phyloP scores from a whole-genome alignment of 2,797 vertebrate genomes.

The Synanceia verrucosa region DNA sequence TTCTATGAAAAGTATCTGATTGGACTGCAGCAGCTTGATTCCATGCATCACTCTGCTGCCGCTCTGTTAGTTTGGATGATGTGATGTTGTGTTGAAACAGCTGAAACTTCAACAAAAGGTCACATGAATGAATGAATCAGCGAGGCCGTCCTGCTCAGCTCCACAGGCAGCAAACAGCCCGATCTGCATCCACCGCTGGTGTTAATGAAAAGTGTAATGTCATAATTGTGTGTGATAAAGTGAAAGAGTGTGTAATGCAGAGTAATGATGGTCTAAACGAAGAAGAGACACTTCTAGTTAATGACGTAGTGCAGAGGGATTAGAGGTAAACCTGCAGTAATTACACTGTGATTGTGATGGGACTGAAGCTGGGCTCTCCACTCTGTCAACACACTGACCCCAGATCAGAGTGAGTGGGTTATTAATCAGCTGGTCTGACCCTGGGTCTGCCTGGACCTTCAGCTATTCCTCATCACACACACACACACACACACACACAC shows the following conservation, averaged over 20 bases:
- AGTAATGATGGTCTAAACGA: constrained; percentile 64
- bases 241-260: constrained; percentile 50
- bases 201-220: constrained; percentile 69
- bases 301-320: constrained; percentile 61
- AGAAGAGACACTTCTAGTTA: constrained; percentile 62
- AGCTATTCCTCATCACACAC: constrained; percentile 54
- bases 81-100: too few species aligned
- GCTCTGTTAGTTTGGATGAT: neutral
- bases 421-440: constrained; percentile 67
- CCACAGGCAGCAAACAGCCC: constrained; percentile 40
- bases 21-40: too few species aligned
- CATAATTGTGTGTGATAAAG: constrained; percentile 63
- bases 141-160: constrained; percentile 7
- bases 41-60: too few species aligned
- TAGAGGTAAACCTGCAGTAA: constrained; percentile 74
- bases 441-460: constrained; percentile 66
- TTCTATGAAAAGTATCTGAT: too few species aligned
- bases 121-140: constrained; percentile 26
- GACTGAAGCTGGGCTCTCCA: constrained; percentile 45
- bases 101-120: constrained; percentile 23
- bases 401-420: constrained; percentile 27
- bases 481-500: constrained; percentile 36
- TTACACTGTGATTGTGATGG: constrained; percentile 72
- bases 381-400: constrained; percentile 75
- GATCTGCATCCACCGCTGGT: constrained; percentile 46